Evolutionary conservation across 1,140 invertebrate genomes (phyloP), one percentile per base, ranked within the genome.

Genomic region (Odontomachus brunneus): DNA sequence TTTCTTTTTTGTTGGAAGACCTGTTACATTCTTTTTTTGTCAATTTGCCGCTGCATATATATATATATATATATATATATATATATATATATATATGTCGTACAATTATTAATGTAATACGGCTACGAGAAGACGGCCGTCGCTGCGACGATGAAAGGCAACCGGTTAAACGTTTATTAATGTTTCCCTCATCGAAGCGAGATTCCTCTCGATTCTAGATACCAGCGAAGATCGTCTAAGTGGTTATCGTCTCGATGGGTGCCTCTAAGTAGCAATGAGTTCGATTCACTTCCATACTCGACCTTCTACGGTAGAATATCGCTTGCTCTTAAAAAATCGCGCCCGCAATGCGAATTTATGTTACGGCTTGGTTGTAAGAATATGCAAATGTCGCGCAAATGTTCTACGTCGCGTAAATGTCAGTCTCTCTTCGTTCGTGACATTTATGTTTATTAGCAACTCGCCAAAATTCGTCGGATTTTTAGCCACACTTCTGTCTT

Each of bases 241-340:
- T 24, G 33, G 17, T 69, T 51, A 26, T 72, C 57, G 29, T 72
- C 44, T 14, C 19, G 29, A 22, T 7, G 48, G 22, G 53, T 19
- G 12, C 19, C 59, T 26, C 22, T n/a, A n/a, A n/a, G n/a, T n/a
- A n/a, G n/a, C 63, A 62, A 57, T 22, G 33, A 51, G 49, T 55
- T 63, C 29, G 26, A 71, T 63, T 80, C 57, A 71, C 71, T 84
- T 84, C 63, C 74, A 80, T 67, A 67, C 69, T 26, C 65, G 82
- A 2, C 5, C 22, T 71, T 75, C 11, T 29, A 29, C 65, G 51
- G 38, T 48, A 66, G n/a, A 44, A 62, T 24, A 24, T n/a, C 80
- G 51, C 29, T 83, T 76, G 75, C 53, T 69, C 69, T 9, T 22
- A 49, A 67, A 78, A 63, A 78, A 78, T 78, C 55, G 51, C 33